Base-by-base conservation (phyloP, 2,888 invertebrate species). In the Proisotoma minuta region DNA sequence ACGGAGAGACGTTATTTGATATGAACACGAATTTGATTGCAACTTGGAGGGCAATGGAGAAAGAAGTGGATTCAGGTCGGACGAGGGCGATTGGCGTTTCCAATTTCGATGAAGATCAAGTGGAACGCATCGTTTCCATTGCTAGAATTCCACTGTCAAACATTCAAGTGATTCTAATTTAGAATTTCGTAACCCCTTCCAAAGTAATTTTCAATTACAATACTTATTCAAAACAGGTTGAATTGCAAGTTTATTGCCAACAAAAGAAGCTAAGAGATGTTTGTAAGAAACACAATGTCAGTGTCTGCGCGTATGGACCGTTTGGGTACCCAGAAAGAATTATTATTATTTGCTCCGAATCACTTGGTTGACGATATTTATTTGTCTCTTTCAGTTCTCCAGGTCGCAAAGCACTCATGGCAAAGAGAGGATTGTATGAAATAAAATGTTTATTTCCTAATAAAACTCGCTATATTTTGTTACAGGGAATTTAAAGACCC, bases 51-150 rank as follows among this genome's bases (percentile, higher is more conserved):
- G 66, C 82, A 67, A 82, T 89, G 81, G 84, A 88, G 74, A 81
- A 83, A 65, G 81, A 87, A 75, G 86, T 87, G 22, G 81, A 84
- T 47, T 80, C 80, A 0, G 91, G 91, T 0, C 80, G 84, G 22
- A 81, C 87, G 0, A 88, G 85, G 74, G 83, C 89, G 12, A 89
- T 94, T 73, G 94, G 94, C 0, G 76, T 94, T 2, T 93, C 92
- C 0, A 94, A 94, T 77, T 86, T 91, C 76, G 91, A 87, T 77
- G 79, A 78, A 27, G 79, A 81, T 20, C 94, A 95, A 79, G 81
- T 93, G 62, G 79, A 82, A 57, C 81, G 85, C 57, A 78, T 93
- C 59, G 75, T 86, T 26, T 79, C 82, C 22, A 81, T 80, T 48
- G 82, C 84, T 2, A 79, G 78, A 53, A 81, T 88, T 61, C 83